Evolutionary conservation across 1,140 invertebrate genomes (phyloP).

Genomic region (Bombus sibiricus): DNA sequence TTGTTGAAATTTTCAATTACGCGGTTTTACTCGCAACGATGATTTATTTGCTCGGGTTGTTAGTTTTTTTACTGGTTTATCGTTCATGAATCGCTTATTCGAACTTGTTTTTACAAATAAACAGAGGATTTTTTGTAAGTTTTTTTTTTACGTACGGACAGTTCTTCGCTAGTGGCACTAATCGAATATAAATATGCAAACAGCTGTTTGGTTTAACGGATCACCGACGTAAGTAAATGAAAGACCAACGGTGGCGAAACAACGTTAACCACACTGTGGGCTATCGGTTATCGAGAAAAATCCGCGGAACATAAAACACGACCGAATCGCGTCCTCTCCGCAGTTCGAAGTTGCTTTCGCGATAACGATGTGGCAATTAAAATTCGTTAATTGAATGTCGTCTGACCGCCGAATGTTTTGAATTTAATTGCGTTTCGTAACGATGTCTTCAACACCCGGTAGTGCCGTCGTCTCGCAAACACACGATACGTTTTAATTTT

Average conservation of each 20-base stretch:
- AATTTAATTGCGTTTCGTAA: slow-evolving; percentile 30
- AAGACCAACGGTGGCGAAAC: background rate
- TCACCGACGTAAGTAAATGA: background rate
- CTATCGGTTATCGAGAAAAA: slow-evolving; percentile 2
- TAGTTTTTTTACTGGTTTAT: background rate
- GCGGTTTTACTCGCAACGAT: background rate
- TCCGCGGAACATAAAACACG: background rate
- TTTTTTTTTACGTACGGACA: no score
- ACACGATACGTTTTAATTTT: background rate
- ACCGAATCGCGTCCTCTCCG: no score
- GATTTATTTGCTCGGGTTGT: background rate
- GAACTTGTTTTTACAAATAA: background rate
- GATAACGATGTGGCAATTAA: slow-evolving; percentile 23
- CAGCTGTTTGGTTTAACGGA: background rate
- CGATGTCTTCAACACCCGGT: background rate
- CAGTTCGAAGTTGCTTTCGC: slow-evolving; percentile 9
- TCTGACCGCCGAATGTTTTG: background rate
- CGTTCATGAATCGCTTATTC: background rate
- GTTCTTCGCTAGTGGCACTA: background rate
- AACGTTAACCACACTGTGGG: background rate
- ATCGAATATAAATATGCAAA: background rate
- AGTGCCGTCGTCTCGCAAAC: background rate
- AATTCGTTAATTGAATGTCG: slow-evolving; percentile 34
- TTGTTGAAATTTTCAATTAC: slow-evolving; percentile 6
- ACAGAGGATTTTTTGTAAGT: background rate